Base-by-base conservation (phyloP, 2,888 invertebrate genomes). In the Oegoconia quadripuncta region DNA sequence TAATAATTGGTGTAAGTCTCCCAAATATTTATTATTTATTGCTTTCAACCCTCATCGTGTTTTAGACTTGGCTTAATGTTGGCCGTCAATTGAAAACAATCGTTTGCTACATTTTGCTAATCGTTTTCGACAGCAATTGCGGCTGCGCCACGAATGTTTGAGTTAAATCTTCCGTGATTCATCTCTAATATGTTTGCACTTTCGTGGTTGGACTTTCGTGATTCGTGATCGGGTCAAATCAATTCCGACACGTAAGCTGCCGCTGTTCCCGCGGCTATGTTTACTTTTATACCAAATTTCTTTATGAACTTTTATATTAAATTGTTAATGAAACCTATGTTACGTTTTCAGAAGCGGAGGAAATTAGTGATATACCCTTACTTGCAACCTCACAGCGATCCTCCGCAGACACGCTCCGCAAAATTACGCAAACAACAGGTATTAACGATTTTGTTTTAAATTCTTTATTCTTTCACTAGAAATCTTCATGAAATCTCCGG, bases 351-450 rank as follows among this genome's bases (percentile, higher is more conserved):
- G 88, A 88, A 88, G 68, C 73, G 80, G 18, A 87, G 83, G 50
- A 88, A 88, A 48, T 74, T 70, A 37, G 82, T 80, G 41, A 80
- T 86, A 39, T 88, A 75, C 47, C 78, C 88, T 6, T 88, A 88
- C 49, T 57, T 88, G 9, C 88, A 88, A 49, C 64, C 74, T 20
- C 79, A 79, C 37, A 80, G 58, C 46, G 84, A 84, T 43, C 88
- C 88, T 2, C 88, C 88, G 0, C 88, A 88, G 55, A 87, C 87
- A 2, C 74, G 87, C 86, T 74, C 91, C 48, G 71, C 93, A 22
- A 74, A 91, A 82, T 63, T 90, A 69, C 55, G 89, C 65, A 83
- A 93, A 89, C 73, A 90, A 72, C 64, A 91, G 90, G 64, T 82
- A 53, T 15, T 12, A 2, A 14, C 14, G 14, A 6, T 8, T 23